Conservation (phyloP, 2,113 vertebrate genomes). For the Centropristis striata region DNA sequence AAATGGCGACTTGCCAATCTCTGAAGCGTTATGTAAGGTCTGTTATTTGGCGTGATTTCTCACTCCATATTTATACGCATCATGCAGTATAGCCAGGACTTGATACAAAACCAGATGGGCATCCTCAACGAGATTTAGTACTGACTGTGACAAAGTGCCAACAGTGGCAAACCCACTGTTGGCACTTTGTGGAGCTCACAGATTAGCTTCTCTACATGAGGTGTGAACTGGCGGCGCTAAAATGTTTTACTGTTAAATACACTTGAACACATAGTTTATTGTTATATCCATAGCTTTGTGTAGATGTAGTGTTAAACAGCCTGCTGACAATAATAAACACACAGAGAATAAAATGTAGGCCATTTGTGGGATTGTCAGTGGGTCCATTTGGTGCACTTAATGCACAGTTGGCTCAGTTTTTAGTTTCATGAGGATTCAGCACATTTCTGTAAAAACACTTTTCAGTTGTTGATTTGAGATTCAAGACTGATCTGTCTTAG, state of each 20-base stretch:
- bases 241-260: neutral
- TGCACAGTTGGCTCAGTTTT: neutral
- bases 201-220: neutral
- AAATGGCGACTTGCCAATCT: neutral
- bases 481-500: neutral
- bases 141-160: neutral
- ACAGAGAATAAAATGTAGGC: neutral
- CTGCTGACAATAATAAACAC: neutral
- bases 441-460: neutral
- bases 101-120: neutral
- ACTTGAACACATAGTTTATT: neutral
- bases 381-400: neutral
- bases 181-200: neutral
- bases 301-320: neutral
- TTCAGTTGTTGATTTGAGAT: neutral
- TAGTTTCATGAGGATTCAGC: neutral
- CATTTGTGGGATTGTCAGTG: neutral
- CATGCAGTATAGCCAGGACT: neutral
- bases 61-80: neutral
- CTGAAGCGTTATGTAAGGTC: neutral
- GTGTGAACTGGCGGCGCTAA: neutral
- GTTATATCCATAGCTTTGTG: neutral
- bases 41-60: constrained; percentile 9
- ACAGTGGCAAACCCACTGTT: neutral
- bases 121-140: neutral